These are phyloP conservation scores for Bombus superbus DNA, from an alignment of 1,140 invertebrate species.

Conservation along the genomic window DNA sequence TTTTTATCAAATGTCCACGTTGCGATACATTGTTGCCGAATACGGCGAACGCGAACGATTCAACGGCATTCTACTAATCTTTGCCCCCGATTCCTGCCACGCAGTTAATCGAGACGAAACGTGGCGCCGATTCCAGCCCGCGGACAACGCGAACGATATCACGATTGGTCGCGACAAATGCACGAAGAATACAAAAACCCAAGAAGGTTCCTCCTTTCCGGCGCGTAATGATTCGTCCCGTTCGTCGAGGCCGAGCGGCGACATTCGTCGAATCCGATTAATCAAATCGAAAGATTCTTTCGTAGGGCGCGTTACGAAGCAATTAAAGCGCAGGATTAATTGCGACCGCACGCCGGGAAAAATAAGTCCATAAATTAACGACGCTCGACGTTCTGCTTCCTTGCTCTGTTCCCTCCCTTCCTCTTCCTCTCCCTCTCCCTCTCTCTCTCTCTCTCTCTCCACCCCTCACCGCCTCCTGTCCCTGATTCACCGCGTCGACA, in stretches of 20 bases:
- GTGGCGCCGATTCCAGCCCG: too few species aligned
- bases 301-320: constrained; percentile 61
- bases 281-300: constrained; percentile 67
- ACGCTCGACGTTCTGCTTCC: constrained; percentile 60
- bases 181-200: neutral
- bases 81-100: too few species aligned
- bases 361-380: constrained; percentile 77
- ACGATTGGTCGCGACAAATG: neutral
- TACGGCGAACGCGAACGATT: neutral
- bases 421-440: too few species aligned
- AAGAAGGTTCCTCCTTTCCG: constrained; percentile 1
- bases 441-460: neutral
- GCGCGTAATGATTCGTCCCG: constrained; percentile 14
- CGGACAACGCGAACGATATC: too few species aligned
- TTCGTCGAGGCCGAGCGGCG: constrained; percentile 33
- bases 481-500: constrained; percentile 55
- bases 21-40: neutral
- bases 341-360: constrained; percentile 68
- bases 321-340: constrained; percentile 75
- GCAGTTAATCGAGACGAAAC: too few species aligned
- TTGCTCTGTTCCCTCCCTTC: constrained; percentile 36
- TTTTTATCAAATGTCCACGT: neutral
- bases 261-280: constrained; percentile 68
- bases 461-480: constrained; percentile 33
- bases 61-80: too few species aligned